phyloP scores from a whole-genome alignment of 2,113 vertebrate species.

The Anolis sagrei region DNA sequence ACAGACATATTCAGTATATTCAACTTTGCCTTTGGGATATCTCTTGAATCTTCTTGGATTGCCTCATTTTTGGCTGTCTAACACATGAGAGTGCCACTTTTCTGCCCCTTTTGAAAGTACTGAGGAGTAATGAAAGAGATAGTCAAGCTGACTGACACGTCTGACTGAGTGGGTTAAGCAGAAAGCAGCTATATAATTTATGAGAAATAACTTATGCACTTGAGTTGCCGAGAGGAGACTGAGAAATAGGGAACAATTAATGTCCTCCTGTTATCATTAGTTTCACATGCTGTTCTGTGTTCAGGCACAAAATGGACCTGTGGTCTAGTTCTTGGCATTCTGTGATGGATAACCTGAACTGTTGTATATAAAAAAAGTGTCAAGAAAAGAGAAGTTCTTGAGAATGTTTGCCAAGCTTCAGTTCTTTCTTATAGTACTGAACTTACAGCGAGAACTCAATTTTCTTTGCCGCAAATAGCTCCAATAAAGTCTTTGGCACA shows the following conservation, averaged over 20 bases:
- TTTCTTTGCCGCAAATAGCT: neutral
- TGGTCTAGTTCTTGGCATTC: neutral
- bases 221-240: neutral
- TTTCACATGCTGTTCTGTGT: neutral
- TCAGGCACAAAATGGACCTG: neutral
- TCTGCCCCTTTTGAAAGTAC: neutral
- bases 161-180: neutral
- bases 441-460: neutral
- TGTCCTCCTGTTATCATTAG: neutral
- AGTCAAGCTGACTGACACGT: neutral
- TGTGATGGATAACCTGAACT: neutral
- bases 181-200: neutral
- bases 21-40: too few species aligned
- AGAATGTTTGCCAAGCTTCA: neutral
- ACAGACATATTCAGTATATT: neutral
- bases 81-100: neutral
- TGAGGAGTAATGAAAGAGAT: neutral
- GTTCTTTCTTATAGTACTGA: neutral
- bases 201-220: neutral
- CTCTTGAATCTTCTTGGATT: neutral
- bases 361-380: neutral
- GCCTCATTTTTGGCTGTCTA: neutral
- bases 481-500: neutral
- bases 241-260: neutral
- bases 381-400: neutral